phyloP scores from a whole-genome alignment of 2,113 vertebrate species.

The Cyphotilapia sp. region DNA sequence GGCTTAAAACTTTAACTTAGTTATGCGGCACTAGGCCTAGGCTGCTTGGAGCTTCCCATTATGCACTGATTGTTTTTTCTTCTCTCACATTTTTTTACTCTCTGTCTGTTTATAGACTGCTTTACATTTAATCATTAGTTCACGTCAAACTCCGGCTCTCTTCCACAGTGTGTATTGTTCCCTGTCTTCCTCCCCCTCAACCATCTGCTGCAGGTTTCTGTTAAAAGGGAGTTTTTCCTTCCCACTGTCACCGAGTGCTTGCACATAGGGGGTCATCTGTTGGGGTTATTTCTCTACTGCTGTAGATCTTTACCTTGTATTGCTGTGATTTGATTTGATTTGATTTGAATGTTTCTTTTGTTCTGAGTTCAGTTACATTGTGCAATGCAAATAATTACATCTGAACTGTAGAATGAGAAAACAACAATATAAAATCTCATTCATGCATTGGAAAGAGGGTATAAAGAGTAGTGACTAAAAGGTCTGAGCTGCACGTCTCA shows the following conservation, averaged over 20 bases:
- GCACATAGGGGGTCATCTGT: background rate
- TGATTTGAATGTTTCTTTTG: background rate
- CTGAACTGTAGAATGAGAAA: background rate
- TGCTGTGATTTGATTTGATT: background rate
- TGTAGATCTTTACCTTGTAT: background rate
- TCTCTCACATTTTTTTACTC: background rate
- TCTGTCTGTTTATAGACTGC: background rate
- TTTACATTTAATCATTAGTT: background rate
- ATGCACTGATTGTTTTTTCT: background rate
- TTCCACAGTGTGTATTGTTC: background rate
- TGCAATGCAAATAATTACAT: background rate
- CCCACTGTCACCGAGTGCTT: background rate
- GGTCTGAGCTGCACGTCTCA: constrained; percentile 50
- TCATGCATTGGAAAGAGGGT: background rate
- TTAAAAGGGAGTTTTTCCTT: background rate
- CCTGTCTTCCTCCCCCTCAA: background rate
- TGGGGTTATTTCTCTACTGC: background rate
- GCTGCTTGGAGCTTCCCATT: background rate
- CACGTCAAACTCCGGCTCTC: background rate
- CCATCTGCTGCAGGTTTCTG: background rate
- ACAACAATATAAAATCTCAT: background rate
- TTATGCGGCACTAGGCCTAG: background rate
- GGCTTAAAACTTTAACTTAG: background rate
- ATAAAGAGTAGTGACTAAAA: background rate
- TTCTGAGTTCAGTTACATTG: background rate